A percentile compares a stretch with the other conserved stretches of the same genome.
These are phyloP conservation scores for Aethes cnicana DNA, from an alignment of 2,888 invertebrate genomes.

Conservation along the genomic window DNA sequence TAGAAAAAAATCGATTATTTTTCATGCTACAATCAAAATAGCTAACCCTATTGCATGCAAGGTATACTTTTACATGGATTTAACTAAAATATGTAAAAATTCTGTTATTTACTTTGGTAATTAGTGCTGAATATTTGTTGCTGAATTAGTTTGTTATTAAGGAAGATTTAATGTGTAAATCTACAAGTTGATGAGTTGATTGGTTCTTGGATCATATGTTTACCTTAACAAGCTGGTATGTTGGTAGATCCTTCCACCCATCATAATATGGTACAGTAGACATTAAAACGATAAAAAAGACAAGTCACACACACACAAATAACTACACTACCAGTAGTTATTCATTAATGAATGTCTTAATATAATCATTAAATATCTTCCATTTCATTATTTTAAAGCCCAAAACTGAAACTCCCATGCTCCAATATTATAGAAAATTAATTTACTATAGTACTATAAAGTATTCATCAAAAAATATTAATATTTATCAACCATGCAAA, in stretches of 20 bases:
- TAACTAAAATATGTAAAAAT: conserved; percentile 15
- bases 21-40: conserved; percentile 42
- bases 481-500: conserved; percentile 35
- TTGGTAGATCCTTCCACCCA: conserved; percentile 85
- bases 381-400: conserved; percentile 24
- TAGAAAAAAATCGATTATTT: conserved; percentile 27
- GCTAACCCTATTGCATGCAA: conserved; percentile 37
- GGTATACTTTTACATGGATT: conserved; percentile 25
- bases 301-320: conserved; percentile 78
- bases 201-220: conserved; percentile 63
- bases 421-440: conserved; percentile 33
- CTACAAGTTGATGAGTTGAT: conserved; percentile 68
- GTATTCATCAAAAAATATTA: conserved; percentile 23
- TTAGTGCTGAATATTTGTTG: conserved; percentile 6
- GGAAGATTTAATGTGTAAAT: conserved; percentile 67
- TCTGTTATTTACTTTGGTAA: conserved; percentile 2
- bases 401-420: conserved; percentile 40
- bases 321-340: conserved; percentile 57
- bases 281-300: conserved; percentile 79
- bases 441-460: conserved; percentile 29
- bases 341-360: conserved; percentile 35
- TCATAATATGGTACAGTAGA: conserved; percentile 78
- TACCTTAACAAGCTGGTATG: conserved; percentile 86
- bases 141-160: conserved; percentile 22
- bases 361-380: conserved; percentile 31